Percentiles rank a stretch among this genome's conserved stretches.
phyloP scores from a whole-genome alignment of 2,888 invertebrate species.

The Emmelina monodactyla region DNA sequence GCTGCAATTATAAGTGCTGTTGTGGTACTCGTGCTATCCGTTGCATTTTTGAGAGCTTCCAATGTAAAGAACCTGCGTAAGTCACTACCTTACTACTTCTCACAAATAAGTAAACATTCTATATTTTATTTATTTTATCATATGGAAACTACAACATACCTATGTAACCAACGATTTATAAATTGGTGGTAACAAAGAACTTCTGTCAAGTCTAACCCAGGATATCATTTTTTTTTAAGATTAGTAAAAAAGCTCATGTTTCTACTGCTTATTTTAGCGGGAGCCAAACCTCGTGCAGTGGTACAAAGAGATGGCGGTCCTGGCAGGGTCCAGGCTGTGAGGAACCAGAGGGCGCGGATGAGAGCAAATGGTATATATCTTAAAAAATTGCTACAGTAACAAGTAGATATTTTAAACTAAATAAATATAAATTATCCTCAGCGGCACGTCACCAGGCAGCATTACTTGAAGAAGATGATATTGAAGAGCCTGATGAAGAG shows the following conservation, averaged over 20 bases:
- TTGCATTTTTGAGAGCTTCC: conserved; percentile 38
- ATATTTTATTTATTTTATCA: conserved; percentile 1
- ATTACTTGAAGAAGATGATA: conserved; percentile 52
- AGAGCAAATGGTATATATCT: conserved; percentile 61
- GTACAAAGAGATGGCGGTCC: conserved; percentile 64
- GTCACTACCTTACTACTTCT: conserved; percentile 9
- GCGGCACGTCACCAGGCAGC: conserved; percentile 53
- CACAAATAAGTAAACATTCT: not conserved
- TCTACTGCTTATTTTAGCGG: conserved; percentile 26
- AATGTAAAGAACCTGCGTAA: conserved; percentile 41
- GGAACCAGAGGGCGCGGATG: conserved; percentile 75
- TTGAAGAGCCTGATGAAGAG: conserved; percentile 58
- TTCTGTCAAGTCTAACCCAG: too few relatives aligned
- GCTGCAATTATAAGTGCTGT: conserved; percentile 49
- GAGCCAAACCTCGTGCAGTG: conserved; percentile 40
- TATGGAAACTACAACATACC: too few relatives aligned
- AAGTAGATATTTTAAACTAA: too few relatives aligned
- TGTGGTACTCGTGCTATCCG: conserved; percentile 35
- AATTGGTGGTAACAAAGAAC: too few relatives aligned
- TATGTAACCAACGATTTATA: too few relatives aligned
- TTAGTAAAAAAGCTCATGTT: too few relatives aligned
- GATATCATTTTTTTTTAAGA: conserved; percentile 11
- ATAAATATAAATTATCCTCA: conserved; percentile 15
- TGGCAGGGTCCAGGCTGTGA: conserved; percentile 74
- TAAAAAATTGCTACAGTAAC: too few relatives aligned